Percentiles rank a stretch among this genome's conserved stretches.
phyloP scores from a whole-genome alignment of 1,140 invertebrate species.

The Dryas iulia region DNA sequence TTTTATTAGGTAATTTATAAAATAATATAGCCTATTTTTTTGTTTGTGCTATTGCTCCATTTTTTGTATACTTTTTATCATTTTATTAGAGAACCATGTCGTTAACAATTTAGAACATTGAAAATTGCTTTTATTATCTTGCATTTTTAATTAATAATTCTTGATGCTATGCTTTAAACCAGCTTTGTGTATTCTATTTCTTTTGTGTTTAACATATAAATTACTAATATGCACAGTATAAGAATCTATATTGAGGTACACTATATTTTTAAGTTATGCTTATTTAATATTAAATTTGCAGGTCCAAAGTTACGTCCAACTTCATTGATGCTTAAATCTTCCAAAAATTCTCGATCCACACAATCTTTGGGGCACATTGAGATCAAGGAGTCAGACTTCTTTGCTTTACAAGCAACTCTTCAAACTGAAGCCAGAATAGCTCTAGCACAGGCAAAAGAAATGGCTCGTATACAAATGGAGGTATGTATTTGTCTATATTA shows the following conservation, averaged over 20 bases:
- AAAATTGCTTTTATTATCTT: background rate
- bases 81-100: background rate
- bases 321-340: constrained; percentile 58
- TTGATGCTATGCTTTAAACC: background rate
- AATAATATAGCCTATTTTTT: too few species aligned
- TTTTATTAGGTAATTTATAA: too few species aligned
- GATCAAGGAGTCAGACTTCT: constrained; percentile 86
- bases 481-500: constrained; percentile 72
- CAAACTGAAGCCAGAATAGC: constrained; percentile 95
- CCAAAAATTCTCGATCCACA: constrained; percentile 63
- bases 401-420: constrained; percentile 89
- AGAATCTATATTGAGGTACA: background rate
- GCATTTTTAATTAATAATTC: background rate
- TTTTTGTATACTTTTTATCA: background rate
- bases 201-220: background rate
- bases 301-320: constrained; percentile 68
- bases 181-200: background rate
- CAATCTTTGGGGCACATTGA: constrained; percentile 68
- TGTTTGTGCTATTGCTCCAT: too few species aligned
- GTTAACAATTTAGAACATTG: background rate
- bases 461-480: constrained; percentile 96
- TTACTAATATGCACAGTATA: too few species aligned
- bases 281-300: constrained; percentile 17
- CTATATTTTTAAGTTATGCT: background rate
- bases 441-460: constrained; percentile 93